These are phyloP conservation scores for Liparis tanakae DNA, from an alignment of 2,797 vertebrate genomes.

Conservation along the genomic window DNA sequence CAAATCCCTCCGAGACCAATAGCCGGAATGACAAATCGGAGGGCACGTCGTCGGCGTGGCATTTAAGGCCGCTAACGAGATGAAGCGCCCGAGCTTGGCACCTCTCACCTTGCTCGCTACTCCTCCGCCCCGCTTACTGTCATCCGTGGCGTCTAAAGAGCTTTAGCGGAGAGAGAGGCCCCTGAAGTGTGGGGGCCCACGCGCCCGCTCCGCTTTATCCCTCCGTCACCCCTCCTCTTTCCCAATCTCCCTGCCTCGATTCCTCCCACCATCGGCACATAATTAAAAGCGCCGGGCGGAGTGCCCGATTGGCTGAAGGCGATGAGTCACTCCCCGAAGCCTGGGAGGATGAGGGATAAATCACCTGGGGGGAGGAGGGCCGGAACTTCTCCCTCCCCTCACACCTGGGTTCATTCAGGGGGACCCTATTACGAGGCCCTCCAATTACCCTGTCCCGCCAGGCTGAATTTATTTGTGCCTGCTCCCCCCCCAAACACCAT, in stretches of 20 bases:
- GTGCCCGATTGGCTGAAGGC: slow-evolving; percentile 79
- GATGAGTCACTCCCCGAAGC: slow-evolving; percentile 81
- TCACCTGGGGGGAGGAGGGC: slow-evolving; percentile 75
- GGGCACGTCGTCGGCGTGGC: slow-evolving; percentile 72
- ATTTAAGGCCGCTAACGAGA: slow-evolving; percentile 82
- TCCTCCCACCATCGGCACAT: slow-evolving; percentile 71
- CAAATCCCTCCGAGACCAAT: slow-evolving; percentile 78
- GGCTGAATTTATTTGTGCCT: slow-evolving; percentile 85
- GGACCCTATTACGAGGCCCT: slow-evolving; percentile 80
- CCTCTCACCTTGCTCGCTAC: slow-evolving; percentile 68
- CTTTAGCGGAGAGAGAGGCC: slow-evolving; percentile 72
- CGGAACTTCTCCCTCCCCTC: slow-evolving; percentile 74
- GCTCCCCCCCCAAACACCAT: slow-evolving; percentile 77
- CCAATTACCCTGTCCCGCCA: slow-evolving; percentile 85
- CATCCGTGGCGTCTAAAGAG: slow-evolving; percentile 77
- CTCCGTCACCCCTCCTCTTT: slow-evolving; percentile 55
- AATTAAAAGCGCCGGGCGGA: slow-evolving; percentile 80
- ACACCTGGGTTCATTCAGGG: slow-evolving; percentile 78
- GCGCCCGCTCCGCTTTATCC: slow-evolving; percentile 72
- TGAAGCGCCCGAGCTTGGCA: slow-evolving; percentile 76
- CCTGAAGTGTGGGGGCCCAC: slow-evolving; percentile 69
- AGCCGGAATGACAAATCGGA: slow-evolving; percentile 79
- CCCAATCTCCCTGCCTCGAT: slow-evolving; percentile 46
- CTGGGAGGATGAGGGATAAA: slow-evolving; percentile 78
- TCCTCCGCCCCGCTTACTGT: slow-evolving; percentile 74